These are phyloP conservation scores for Myrmophylax atrothorax DNA, from an alignment of 2,113 vertebrate genomes.

Conservation along the genomic window DNA sequence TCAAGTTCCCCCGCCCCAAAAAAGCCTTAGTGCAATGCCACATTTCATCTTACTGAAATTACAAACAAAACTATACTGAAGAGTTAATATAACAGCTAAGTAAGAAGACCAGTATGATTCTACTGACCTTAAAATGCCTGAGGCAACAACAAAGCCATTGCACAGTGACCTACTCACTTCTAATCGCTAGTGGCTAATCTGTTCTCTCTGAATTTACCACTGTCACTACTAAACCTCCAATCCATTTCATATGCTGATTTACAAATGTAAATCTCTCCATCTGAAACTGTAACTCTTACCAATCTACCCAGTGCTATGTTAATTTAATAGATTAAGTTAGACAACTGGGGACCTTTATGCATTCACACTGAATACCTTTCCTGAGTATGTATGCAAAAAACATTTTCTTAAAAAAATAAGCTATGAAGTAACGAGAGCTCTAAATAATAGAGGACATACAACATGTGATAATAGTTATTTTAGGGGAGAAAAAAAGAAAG, in stretches of 20 bases:
- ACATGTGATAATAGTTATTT: background rate
- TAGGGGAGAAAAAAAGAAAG: background rate
- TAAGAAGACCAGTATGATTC: background rate
- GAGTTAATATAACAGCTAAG: background rate
- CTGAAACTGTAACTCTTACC: background rate
- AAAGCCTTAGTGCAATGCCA: background rate
- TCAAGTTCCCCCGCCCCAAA: rapidly evolving
- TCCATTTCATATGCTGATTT: background rate
- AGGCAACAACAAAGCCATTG: background rate
- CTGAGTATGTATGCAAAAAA: background rate
- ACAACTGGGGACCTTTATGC: background rate
- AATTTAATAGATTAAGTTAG: background rate
- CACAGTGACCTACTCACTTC: background rate
- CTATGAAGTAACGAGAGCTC: background rate
- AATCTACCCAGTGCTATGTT: background rate
- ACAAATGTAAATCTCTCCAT: background rate
- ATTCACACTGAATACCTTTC: background rate
- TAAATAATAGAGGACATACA: background rate
- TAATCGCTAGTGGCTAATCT: background rate
- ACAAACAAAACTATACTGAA: background rate
- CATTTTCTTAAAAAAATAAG: background rate
- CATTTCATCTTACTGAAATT: background rate
- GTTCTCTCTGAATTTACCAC: background rate
- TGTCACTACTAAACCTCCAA: background rate
- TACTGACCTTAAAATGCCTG: background rate